Percentiles rank a stretch among this genome's conserved stretches.
phyloP scores from a whole-genome alignment of 2,888 invertebrate species.

The Agonopterix alstromeriana region DNA sequence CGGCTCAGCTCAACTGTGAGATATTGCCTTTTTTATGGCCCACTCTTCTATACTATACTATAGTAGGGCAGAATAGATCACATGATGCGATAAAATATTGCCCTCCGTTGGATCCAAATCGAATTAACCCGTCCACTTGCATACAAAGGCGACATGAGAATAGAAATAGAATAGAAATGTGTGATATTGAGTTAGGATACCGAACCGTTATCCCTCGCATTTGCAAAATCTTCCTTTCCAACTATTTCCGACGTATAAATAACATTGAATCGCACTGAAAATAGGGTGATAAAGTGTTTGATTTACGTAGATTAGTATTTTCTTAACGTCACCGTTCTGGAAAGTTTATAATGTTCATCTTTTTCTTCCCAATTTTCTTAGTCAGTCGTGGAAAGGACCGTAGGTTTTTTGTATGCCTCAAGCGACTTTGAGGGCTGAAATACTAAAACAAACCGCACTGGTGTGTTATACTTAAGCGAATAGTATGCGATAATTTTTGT shows the following conservation, averaged over 20 bases:
- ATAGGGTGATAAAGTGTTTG: neutral
- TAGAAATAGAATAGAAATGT: slow-evolving; percentile 44
- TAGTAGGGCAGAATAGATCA: slow-evolving; percentile 74
- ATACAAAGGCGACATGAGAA: slow-evolving; percentile 67
- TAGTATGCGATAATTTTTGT: too few species aligned
- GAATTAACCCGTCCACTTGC: slow-evolving; percentile 76
- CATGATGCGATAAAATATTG: slow-evolving; percentile 76
- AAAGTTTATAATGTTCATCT: too few species aligned
- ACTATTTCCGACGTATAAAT: slow-evolving; percentile 25
- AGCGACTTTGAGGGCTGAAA: too few species aligned
- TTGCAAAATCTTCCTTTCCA: slow-evolving; percentile 22
- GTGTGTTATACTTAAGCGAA: too few species aligned
- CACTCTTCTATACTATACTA: slow-evolving; percentile 74
- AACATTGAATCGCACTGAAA: slow-evolving; percentile 11
- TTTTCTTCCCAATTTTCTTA: too few species aligned
- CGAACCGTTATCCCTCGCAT: slow-evolving; percentile 54
- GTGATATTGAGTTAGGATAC: slow-evolving; percentile 62
- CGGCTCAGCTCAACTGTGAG: slow-evolving; percentile 72
- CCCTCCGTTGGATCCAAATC: slow-evolving; percentile 68
- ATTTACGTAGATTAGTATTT: neutral
- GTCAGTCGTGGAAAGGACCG: too few species aligned
- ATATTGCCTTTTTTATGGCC: slow-evolving; percentile 76
- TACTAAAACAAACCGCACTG: too few species aligned
- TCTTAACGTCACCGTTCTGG: neutral
- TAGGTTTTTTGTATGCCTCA: too few species aligned